Percentiles rank a stretch among this genome's conserved stretches.
Evolutionary conservation across 1,140 invertebrate genomes (phyloP).

Genomic region (Ctenoplectra terminalis): DNA sequence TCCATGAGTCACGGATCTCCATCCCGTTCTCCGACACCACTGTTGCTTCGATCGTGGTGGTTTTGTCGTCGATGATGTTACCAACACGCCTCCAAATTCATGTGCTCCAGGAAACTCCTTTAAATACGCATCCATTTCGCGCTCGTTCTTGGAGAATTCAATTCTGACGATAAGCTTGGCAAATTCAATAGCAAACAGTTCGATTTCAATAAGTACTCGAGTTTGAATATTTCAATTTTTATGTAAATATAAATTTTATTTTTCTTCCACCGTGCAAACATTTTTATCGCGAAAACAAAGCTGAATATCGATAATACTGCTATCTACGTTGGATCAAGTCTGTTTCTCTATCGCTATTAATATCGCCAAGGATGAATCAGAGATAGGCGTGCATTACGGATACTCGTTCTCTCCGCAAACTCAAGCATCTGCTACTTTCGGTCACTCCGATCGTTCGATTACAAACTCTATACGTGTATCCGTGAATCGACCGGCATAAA

Average conservation of each 20-base stretch:
- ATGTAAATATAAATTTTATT: too few relatives aligned
- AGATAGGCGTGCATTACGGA: neutral
- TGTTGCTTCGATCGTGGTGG: conserved; percentile 30
- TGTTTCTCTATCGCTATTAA: conserved; percentile 2
- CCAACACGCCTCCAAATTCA: conserved; percentile 19
- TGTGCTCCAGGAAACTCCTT: conserved; percentile 29
- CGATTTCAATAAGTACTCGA: too few relatives aligned
- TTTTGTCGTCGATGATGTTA: conserved; percentile 25
- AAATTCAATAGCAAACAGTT: too few relatives aligned
- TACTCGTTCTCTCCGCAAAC: neutral
- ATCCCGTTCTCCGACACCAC: conserved; percentile 37
- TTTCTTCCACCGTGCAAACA: too few relatives aligned
- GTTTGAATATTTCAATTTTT: too few relatives aligned
- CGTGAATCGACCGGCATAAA: neutral
- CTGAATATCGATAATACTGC: neutral
- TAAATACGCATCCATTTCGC: too few relatives aligned
- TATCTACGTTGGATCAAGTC: too few relatives aligned
- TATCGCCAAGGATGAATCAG: conserved; percentile 16
- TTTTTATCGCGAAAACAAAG: neutral
- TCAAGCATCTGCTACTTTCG: conserved; percentile 27
- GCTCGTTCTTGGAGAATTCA: too few relatives aligned
- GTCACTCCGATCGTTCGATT: conserved; percentile 13
- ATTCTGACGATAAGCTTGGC: neutral
- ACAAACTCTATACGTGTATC: neutral
- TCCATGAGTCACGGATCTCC: conserved; percentile 48